Conservation (phyloP, 2,888 invertebrate species). For the Lithophane semibrunnea region DNA sequence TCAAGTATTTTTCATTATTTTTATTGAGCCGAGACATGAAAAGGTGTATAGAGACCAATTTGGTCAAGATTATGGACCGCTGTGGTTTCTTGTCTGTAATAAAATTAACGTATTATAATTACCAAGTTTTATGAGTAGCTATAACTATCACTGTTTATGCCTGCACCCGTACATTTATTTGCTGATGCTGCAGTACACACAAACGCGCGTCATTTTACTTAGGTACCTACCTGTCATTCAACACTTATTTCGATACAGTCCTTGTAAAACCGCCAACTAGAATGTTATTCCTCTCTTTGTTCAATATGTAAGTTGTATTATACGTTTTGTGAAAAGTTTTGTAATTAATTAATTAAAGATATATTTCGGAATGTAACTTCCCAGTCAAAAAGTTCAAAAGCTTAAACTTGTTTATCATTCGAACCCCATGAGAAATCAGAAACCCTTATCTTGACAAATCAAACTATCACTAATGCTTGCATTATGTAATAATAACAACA, state of each 20-base stretch:
- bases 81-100: neutral
- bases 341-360: neutral
- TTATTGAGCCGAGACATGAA: neutral
- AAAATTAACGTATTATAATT: neutral
- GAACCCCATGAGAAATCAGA: slow-evolving; percentile 45
- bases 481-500: slow-evolving; percentile 60
- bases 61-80: neutral
- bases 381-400: slow-evolving; percentile 2
- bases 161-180: too few species aligned
- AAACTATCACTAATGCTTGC: slow-evolving; percentile 54
- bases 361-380: neutral
- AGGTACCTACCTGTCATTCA: too few species aligned
- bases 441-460: slow-evolving; percentile 53
- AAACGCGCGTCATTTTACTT: too few species aligned
- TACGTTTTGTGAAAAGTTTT: too few species aligned
- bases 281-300: too few species aligned
- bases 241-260: too few species aligned
- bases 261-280: too few species aligned
- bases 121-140: neutral
- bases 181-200: too few species aligned
- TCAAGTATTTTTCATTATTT: slow-evolving; percentile 11
- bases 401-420: slow-evolving; percentile 5
- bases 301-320: neutral
- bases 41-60: neutral
- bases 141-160: too few species aligned